phyloP scores from a whole-genome alignment of 2,888 invertebrate genomes.

The Drosophila mettleri region DNA sequence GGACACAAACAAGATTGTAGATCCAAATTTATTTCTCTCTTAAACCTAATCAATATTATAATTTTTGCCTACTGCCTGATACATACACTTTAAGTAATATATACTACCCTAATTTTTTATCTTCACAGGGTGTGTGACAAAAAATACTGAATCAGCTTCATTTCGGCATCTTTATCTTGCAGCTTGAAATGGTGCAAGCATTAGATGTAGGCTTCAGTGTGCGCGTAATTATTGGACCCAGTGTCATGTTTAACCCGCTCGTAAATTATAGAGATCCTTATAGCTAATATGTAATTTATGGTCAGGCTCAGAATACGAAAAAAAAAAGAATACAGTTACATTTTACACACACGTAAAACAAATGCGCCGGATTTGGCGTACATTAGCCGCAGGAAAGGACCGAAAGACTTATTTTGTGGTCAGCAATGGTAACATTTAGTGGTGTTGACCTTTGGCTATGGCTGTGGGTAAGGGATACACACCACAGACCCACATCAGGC shows the following conservation, averaged over 20 bases:
- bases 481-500: slow-evolving; percentile 56
- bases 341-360: slow-evolving; percentile 60
- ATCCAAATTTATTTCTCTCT: too few species aligned
- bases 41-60: too few species aligned
- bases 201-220: neutral
- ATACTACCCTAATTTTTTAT: too few species aligned
- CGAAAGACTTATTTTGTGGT: slow-evolving; percentile 53
- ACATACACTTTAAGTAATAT: neutral
- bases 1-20: too few species aligned
- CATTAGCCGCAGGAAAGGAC: slow-evolving; percentile 67
- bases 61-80: neutral
- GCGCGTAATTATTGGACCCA: slow-evolving; percentile 57
- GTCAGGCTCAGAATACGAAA: slow-evolving; percentile 40
- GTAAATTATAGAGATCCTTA: slow-evolving; percentile 79
- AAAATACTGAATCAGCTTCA: slow-evolving; percentile 42
- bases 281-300: slow-evolving; percentile 80
- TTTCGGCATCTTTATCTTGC: slow-evolving; percentile 24
- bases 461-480: neutral
- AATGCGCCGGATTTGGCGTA: slow-evolving; percentile 70
- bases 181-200: neutral
- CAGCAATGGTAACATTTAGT: slow-evolving; percentile 47
- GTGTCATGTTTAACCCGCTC: slow-evolving; percentile 68
- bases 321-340: slow-evolving; percentile 35
- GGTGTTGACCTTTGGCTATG: slow-evolving; percentile 35
- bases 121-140: neutral